phyloP scores from a whole-genome alignment of 2,888 invertebrate genomes.

The Netelia fuscicornis region DNA sequence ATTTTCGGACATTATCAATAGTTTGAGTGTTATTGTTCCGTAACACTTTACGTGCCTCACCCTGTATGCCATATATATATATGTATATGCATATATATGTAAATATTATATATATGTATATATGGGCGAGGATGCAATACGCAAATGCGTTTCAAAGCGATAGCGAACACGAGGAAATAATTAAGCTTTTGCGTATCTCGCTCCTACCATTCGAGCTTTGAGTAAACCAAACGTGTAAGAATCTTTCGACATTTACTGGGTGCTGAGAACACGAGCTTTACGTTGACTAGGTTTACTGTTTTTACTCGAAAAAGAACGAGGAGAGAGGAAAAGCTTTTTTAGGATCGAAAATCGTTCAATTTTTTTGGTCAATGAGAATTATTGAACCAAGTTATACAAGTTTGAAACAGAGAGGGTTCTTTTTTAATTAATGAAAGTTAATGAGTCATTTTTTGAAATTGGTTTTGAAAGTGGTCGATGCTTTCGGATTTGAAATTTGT shows the following conservation, averaged over 20 bases:
- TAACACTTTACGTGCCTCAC: too few species aligned
- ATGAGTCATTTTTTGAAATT: not conserved
- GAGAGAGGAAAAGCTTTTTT: not conserved
- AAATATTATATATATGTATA: not conserved
- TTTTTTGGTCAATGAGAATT: not conserved
- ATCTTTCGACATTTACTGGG: not conserved
- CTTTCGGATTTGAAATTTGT: not conserved
- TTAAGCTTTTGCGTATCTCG: slow-evolving; percentile 15
- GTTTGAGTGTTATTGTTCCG: too few species aligned
- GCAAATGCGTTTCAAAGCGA: slow-evolving; percentile 1
- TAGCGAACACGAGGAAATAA: slow-evolving; percentile 18
- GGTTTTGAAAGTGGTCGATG: not conserved
- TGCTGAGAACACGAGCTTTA: not conserved
- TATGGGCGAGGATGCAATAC: not conserved
- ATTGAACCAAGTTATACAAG: not conserved
- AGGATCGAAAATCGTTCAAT: slow-evolving; percentile 3
- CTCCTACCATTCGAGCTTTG: not conserved
- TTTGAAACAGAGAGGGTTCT: not conserved
- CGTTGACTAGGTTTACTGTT: not conserved
- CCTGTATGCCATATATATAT: not conserved
- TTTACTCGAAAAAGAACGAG: not conserved
- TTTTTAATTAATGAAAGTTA: not conserved
- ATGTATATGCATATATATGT: not conserved
- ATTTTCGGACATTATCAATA: too few species aligned
- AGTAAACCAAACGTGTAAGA: not conserved